Conservation (phyloP, 2,888 invertebrate species). For the Nymphalis polychloros region DNA sequence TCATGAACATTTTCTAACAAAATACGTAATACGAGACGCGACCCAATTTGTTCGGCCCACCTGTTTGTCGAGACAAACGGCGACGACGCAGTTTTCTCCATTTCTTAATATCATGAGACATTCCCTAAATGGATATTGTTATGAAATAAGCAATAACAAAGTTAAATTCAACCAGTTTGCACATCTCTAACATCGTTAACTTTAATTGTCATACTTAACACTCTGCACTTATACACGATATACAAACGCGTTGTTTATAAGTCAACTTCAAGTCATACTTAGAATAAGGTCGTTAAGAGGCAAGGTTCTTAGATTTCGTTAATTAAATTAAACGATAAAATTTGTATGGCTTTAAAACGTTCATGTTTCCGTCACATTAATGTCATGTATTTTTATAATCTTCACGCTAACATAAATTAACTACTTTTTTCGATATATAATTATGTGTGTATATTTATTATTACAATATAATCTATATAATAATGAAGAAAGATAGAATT, state of each 20-base stretch:
- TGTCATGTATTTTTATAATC: not conserved
- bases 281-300: slow-evolving; percentile 4
- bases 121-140: slow-evolving; percentile 68
- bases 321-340: slow-evolving; percentile 13
- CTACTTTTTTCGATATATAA: too few species aligned
- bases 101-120: slow-evolving; percentile 67
- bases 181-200: slow-evolving; percentile 69
- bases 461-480: too few species aligned
- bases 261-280: slow-evolving; percentile 19
- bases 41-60: slow-evolving; percentile 39
- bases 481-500: too few species aligned
- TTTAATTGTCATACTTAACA: slow-evolving; percentile 66
- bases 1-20: slow-evolving; percentile 29
- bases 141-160: slow-evolving; percentile 72
- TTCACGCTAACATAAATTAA: too few species aligned
- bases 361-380: slow-evolving; percentile 4
- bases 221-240: slow-evolving; percentile 27
- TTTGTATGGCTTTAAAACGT: not conserved
- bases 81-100: slow-evolving; percentile 60
- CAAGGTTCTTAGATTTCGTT: slow-evolving; percentile 16
- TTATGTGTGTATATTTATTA: too few species aligned
- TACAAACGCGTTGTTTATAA: slow-evolving; percentile 25
- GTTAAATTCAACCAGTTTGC: slow-evolving; percentile 69
- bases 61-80: slow-evolving; percentile 45
- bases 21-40: slow-evolving; percentile 29